Evolutionary conservation across 2,113 vertebrate genomes (phyloP).

Genomic region (Lophotis ruficrista): DNA sequence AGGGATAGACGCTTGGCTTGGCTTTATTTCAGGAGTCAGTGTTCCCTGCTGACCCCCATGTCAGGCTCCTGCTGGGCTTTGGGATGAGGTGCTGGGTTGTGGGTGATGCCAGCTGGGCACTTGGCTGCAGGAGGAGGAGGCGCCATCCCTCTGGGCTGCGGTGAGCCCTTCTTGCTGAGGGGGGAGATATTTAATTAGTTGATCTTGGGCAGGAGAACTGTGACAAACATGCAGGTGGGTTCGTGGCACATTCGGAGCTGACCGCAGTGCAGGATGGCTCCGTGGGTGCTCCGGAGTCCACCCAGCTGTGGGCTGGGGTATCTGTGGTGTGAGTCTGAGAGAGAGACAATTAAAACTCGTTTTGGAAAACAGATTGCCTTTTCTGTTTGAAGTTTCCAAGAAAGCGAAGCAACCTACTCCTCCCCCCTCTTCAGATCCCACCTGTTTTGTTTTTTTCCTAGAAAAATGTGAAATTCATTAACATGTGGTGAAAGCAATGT

Average conservation of each 20-base stretch:
- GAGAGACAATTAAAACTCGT: background rate
- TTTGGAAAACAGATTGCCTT: constrained; percentile 14
- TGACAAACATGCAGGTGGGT: background rate
- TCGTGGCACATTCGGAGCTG: background rate
- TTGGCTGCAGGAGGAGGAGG: background rate
- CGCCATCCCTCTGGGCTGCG: background rate
- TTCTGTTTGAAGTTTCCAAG: constrained; percentile 3
- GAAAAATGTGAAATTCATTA: constrained; percentile 67
- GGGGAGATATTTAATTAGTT: background rate
- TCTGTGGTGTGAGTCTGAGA: background rate
- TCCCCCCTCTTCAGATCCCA: constrained; percentile 18
- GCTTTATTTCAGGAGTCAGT: accelerated
- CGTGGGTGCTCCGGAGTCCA: accelerated
- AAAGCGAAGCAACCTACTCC: constrained; percentile 22
- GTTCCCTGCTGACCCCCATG: background rate
- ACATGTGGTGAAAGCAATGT: constrained; percentile 55
- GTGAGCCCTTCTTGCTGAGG: background rate
- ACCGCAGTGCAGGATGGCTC: background rate
- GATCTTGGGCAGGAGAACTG: background rate
- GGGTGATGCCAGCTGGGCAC: background rate
- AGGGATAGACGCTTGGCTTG: background rate
- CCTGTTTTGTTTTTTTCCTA: constrained; percentile 34
- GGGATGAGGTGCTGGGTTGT: background rate
- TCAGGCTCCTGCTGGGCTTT: background rate
- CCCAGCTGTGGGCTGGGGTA: accelerated